A percentile compares a stretch with the other conserved stretches of the same genome.
These are phyloP conservation scores for Pemphredon lugubris DNA, from an alignment of 2,888 invertebrate genomes.

Conservation along the genomic window DNA sequence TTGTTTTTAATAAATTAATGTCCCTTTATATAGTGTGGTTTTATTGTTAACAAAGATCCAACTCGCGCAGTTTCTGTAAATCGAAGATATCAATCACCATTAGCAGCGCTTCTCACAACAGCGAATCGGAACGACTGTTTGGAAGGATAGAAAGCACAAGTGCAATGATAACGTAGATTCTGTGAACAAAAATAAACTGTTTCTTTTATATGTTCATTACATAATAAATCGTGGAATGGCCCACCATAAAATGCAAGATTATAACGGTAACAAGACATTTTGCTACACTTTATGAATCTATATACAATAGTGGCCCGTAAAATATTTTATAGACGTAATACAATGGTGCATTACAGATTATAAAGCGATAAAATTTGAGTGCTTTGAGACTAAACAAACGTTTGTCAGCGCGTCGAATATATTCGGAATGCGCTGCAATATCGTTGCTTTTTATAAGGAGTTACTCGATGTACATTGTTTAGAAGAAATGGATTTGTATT, in stretches of 20 bases:
- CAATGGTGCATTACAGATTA: too few species aligned
- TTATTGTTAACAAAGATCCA: background rate
- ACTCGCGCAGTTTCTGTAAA: too few species aligned
- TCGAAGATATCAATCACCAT: too few species aligned
- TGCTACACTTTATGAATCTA: background rate
- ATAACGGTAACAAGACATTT: background rate
- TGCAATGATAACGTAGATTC: slow-evolving; percentile 1
- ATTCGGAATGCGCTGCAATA: slow-evolving; percentile 1
- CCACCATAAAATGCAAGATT: slow-evolving; percentile 7
- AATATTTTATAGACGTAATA: slow-evolving; percentile 16
- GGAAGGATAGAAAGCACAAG: slow-evolving; percentile 6
- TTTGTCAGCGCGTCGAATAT: slow-evolving; percentile 1
- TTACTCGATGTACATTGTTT: background rate
- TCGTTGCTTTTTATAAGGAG: background rate
- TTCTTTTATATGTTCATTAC: slow-evolving; percentile 1
- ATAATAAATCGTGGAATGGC: slow-evolving; percentile 5
- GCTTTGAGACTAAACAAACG: slow-evolving; percentile 1
- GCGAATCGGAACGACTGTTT: too few species aligned
- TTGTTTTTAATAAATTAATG: slow-evolving; percentile 58
- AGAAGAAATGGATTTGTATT: background rate
- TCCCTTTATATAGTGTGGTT: slow-evolving; percentile 7
- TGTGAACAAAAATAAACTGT: slow-evolving; percentile 17
- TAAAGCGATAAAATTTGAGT: too few species aligned
- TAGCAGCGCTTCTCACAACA: too few species aligned
- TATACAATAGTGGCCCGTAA: slow-evolving; percentile 1